Conservation (phyloP, 2,888 invertebrate species). For the Bimastos eiseni region DNA sequence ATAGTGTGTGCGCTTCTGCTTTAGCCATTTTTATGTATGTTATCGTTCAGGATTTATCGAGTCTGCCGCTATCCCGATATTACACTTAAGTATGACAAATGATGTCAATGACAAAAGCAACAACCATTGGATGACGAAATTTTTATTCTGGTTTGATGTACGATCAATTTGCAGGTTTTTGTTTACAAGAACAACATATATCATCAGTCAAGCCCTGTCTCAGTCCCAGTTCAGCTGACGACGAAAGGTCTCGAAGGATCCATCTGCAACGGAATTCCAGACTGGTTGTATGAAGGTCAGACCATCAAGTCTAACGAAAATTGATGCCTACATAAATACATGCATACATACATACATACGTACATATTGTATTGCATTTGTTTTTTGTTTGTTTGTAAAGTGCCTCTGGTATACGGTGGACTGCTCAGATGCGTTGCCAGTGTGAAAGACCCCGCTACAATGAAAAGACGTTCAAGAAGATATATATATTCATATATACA, state of each 20-base stretch:
- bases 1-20: neutral
- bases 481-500: neutral
- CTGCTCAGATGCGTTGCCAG: no score
- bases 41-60: neutral
- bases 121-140: neutral
- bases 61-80: neutral
- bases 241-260: neutral
- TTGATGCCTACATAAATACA: neutral
- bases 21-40: neutral
- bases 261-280: conserved; percentile 40
- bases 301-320: no score
- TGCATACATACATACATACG: neutral
- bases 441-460: no score
- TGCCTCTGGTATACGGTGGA: no score
- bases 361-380: no score
- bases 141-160: neutral
- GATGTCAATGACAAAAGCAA: neutral
- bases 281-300: conserved; percentile 43
- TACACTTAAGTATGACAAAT: neutral
- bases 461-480: no score
- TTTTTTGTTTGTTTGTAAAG: no score
- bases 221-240: conserved; percentile 29
- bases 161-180: conserved; percentile 31
- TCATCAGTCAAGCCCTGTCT: conserved; percentile 37
- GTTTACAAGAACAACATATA: conserved; percentile 43